Percentiles rank a stretch among this genome's conserved stretches.
Conservation (phyloP, 2,888 invertebrate genomes). For the Mythimna loreyi region DNA sequence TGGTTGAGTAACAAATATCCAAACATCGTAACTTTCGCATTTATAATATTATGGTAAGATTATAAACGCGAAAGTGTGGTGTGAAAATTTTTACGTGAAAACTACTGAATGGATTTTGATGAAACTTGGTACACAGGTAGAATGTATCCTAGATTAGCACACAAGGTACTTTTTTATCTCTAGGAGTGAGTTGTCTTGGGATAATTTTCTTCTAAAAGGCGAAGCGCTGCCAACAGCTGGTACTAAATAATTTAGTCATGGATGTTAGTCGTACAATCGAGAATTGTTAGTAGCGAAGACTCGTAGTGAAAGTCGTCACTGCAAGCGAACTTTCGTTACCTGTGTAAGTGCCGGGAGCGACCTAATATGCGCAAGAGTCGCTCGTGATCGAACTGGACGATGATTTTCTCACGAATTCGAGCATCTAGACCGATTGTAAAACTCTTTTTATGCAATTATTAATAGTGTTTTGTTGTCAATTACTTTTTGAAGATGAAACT, state of each 20-base stretch:
- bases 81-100: too few relatives aligned
- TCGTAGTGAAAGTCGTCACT: constrained; percentile 82
- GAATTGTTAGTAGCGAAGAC: constrained; percentile 62
- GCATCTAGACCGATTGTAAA: constrained; percentile 42
- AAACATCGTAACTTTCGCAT: too few relatives aligned
- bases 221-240: too few relatives aligned
- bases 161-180: too few relatives aligned
- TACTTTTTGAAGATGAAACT: constrained; percentile 23
- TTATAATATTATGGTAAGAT: too few relatives aligned
- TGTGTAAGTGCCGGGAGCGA: constrained; percentile 69
- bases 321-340: constrained; percentile 82
- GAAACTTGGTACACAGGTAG: too few relatives aligned
- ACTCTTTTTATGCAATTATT: constrained; percentile 35
- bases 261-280: constrained; percentile 54
- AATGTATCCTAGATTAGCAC: too few relatives aligned
- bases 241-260: constrained; percentile 20
- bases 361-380: constrained; percentile 69
- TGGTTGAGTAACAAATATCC: too few relatives aligned
- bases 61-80: too few relatives aligned
- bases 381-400: constrained; percentile 65
- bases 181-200: too few relatives aligned
- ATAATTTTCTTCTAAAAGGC: too few relatives aligned
- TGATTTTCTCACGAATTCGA: constrained; percentile 62
- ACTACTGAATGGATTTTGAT: too few relatives aligned
- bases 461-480: constrained; percentile 22